These are phyloP conservation scores for Drosophila bocki DNA, from an alignment of 1,140 invertebrate species.

Conservation along the genomic window DNA sequence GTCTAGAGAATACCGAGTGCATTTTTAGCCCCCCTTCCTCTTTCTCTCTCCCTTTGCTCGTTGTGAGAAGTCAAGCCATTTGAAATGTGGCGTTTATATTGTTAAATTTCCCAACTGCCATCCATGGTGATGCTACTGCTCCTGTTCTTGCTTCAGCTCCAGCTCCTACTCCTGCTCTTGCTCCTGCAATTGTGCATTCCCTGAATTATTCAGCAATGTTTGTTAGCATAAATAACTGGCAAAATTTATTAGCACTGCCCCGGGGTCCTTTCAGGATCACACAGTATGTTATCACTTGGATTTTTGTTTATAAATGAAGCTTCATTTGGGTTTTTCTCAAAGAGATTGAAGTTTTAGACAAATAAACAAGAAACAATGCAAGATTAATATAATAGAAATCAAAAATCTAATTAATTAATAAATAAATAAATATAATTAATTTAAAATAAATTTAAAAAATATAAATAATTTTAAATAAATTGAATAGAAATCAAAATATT, in stretches of 20 bases:
- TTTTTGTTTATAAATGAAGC: neutral
- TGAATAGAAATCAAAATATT: too few species aligned
- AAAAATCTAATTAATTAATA: too few species aligned
- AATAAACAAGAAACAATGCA: too few species aligned
- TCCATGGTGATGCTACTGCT: neutral
- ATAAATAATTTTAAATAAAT: too few species aligned
- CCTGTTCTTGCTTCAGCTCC: neutral
- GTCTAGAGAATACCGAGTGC: constrained; percentile 22
- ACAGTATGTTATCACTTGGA: neutral
- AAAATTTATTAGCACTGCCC: constrained; percentile 21
- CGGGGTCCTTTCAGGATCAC: neutral
- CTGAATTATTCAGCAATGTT: constrained; percentile 37
- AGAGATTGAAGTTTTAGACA: too few species aligned
- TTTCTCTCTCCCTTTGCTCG: neutral
- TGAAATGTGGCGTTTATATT: constrained; percentile 62
- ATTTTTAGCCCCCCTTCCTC: constrained; percentile 5
- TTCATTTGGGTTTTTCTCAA: neutral
- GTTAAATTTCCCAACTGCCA: constrained; percentile 28
- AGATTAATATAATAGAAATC: too few species aligned
- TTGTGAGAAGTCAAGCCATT: constrained; percentile 35
- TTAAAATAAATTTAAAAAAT: too few species aligned
- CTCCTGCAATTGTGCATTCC: constrained; percentile 32
- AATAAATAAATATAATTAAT: too few species aligned
- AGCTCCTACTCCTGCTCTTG: neutral
- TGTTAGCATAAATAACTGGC: constrained; percentile 37